Base-by-base conservation (phyloP, 2,113 vertebrate species). In the Lota lota region DNA sequence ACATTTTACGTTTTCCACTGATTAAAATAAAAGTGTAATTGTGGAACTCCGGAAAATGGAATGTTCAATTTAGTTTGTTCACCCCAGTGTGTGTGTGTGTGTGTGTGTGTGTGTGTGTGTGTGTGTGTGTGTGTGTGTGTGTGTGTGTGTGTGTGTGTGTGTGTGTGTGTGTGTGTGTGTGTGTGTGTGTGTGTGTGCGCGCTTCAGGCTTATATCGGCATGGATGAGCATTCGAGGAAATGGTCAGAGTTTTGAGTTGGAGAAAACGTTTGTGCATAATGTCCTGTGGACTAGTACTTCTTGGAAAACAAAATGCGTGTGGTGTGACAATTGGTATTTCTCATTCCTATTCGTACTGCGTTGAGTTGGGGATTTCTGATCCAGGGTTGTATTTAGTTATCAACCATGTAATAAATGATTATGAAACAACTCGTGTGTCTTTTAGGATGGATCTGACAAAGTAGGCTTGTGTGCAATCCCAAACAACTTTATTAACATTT, bases 391-490 rank as follows among this genome's bases (percentile, higher is more conserved):
- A 76, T 83, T 83, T 82, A 67, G 77, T 84, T 79, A 76, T 75
- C 21, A 73, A 75, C 80, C 67, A 76, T 63, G 71, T 57, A 88
- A 75, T 84, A 76, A 88, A 87, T 87, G 88, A 90, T 85, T 33
- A 73, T 20, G 3, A 73, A 36, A n/a, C 58, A 76, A 89, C 83
- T 68, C 20, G 56, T 17, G 10, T 18, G 54, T 76, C 21, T 69
- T 69, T 79, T 16, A 24, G 47, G 19, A 16, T 54, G 17, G 20
- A 66, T 84, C 40, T 47, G 40, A 47, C 8, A 47, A 47, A 47
- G 7, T 14, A 47, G 11, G 40, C 40, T 47, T 47, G 12, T 47
- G 40, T 47, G 10, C 2, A 47, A 47, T 47, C 28, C 28, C 28
- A 33, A 33, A 33, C 28, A 33, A 33, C 4, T 33, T 4, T 33